Evolutionary conservation across 2,797 vertebrate genomes (phyloP).

Genomic region (Picus viridis): DNA sequence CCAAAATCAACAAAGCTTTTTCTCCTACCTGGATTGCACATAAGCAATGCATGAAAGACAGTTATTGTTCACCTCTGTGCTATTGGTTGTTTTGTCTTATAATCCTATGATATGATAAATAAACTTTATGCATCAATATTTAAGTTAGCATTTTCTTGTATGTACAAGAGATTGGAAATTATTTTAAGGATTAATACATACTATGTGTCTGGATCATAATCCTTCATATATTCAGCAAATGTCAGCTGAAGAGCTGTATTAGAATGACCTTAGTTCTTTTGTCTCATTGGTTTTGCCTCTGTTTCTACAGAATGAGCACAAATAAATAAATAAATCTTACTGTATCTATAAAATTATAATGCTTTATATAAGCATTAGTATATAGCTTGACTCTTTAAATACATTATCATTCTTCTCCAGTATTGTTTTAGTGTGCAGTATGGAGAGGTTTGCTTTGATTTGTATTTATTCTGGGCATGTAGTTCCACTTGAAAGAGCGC

Average conservation of each 20-base stretch:
- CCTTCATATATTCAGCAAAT: neutral
- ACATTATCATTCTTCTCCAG: neutral
- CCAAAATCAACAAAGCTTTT: neutral
- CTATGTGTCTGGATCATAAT: neutral
- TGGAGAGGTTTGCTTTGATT: neutral
- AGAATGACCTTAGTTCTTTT: neutral
- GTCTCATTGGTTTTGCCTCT: rapidly evolving
- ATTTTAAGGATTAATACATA: neutral
- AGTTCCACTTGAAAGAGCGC: neutral
- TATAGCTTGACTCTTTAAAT: neutral
- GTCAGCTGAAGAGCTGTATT: neutral
- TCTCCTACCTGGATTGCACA: neutral
- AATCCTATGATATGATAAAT: neutral
- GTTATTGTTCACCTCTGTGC: neutral
- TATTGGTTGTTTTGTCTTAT: neutral
- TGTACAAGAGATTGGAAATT: neutral
- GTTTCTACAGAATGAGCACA: neutral
- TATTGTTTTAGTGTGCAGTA: neutral
- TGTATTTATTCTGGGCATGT: neutral
- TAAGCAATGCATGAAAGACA: neutral
- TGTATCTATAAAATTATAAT: neutral
- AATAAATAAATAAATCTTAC: neutral
- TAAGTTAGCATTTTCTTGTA: neutral
- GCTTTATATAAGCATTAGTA: neutral
- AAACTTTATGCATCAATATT: neutral